Evolutionary conservation across 2,797 vertebrate genomes (phyloP).

Genomic region (Anisognathus igniventris): DNA sequence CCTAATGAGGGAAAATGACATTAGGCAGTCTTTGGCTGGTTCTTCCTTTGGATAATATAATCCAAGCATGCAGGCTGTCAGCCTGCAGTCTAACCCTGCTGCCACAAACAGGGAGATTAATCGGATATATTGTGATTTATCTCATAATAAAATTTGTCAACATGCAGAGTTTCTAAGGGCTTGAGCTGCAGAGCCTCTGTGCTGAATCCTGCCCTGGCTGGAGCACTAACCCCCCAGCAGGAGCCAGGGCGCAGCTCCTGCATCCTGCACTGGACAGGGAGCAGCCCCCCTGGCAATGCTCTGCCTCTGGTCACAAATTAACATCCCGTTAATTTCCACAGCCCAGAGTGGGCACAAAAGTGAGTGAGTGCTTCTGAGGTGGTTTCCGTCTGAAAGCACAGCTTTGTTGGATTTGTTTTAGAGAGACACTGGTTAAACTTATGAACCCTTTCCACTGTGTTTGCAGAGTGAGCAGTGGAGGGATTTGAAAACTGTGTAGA

Average conservation of each 20-base stretch:
- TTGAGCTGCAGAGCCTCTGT: background rate
- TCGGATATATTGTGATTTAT: background rate
- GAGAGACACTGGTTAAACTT: background rate
- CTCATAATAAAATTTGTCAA: background rate
- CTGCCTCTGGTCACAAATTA: background rate
- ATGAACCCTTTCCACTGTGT: background rate
- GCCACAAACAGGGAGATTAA: background rate
- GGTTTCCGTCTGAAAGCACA: background rate
- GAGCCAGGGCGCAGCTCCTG: background rate
- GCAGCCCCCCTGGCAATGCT: background rate
- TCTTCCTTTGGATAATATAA: slow-evolving; percentile 22
- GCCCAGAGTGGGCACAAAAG: background rate
- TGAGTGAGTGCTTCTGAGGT: background rate
- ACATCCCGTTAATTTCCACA: background rate
- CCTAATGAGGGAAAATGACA: slow-evolving; percentile 31
- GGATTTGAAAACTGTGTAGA: background rate
- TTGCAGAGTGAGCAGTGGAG: rapidly evolving
- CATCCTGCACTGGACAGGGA: background rate
- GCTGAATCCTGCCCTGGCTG: background rate
- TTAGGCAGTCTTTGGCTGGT: slow-evolving; percentile 29
- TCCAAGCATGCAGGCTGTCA: background rate
- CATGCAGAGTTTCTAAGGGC: background rate
- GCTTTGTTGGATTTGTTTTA: background rate
- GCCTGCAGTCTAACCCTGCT: background rate
- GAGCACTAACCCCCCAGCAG: background rate